Evolutionary conservation across 2,888 invertebrate species (phyloP).

Genomic region (Macrophya annulata): DNA sequence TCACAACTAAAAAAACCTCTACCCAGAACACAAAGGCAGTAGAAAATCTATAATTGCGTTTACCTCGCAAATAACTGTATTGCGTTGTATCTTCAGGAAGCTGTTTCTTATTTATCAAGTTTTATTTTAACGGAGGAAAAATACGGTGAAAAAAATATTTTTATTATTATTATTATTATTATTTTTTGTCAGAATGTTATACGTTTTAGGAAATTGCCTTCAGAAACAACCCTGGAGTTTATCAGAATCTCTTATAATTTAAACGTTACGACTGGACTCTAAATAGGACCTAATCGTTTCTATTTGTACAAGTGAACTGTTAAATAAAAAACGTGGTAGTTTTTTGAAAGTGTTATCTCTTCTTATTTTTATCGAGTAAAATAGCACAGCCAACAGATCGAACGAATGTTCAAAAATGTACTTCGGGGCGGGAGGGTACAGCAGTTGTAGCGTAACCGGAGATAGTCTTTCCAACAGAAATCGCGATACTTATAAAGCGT

Average conservation of each 20-base stretch:
- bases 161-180: too few relatives aligned
- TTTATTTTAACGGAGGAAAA: background rate
- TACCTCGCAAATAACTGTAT: background rate
- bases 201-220: background rate
- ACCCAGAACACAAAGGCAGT: background rate
- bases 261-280: background rate
- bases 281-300: background rate
- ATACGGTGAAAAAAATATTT: background rate
- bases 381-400: background rate
- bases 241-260: background rate
- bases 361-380: background rate
- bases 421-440: background rate
- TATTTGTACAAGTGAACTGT: background rate
- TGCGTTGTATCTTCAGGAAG: background rate
- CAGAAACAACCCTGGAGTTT: background rate
- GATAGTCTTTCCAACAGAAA: constrained; percentile 13
- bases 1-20: background rate
- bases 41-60: constrained; percentile 14
- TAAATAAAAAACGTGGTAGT: background rate
- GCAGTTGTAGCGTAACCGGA: background rate
- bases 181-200: background rate
- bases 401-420: constrained; percentile 33
- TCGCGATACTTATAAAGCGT: constrained; percentile 45
- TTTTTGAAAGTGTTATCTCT: background rate
- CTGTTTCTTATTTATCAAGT: constrained; percentile 9